Percentiles rank a stretch among this genome's conserved stretches.
phyloP scores from a whole-genome alignment of 1,140 invertebrate species.

The Zaprionus tsacasi region DNA sequence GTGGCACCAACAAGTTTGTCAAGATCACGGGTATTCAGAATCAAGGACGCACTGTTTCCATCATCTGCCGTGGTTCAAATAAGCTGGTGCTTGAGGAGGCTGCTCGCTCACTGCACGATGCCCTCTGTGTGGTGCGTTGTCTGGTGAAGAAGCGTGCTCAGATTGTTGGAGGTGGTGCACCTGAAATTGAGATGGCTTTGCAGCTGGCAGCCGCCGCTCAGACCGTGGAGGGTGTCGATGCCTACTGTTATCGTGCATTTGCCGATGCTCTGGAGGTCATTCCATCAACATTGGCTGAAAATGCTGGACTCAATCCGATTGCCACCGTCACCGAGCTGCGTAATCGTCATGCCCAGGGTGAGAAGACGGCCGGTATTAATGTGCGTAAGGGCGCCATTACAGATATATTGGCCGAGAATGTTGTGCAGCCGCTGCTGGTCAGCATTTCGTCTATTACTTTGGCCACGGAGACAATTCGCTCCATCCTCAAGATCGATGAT shows the following conservation, averaged over 20 bases:
- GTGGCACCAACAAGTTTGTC: conserved; percentile 96
- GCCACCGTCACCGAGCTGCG: conserved; percentile 98
- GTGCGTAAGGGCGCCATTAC: conserved; percentile 98
- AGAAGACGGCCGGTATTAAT: conserved; percentile 96
- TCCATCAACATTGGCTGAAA: conserved; percentile 99
- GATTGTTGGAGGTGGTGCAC: conserved; percentile 98
- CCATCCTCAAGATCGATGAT: conserved; percentile 99
- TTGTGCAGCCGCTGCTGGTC: conserved; percentile 98
- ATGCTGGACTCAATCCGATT: conserved; percentile 99
- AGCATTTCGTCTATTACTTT: conserved; percentile 96
- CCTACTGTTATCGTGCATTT: conserved; percentile 97
- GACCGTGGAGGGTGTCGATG: conserved; percentile 94
- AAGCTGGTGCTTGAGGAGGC: conserved; percentile 98
- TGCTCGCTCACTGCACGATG: conserved; percentile 98
- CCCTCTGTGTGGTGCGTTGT: conserved; percentile 98
- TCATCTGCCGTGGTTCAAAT: conserved; percentile 98
- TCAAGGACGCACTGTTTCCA: conserved; percentile 95
- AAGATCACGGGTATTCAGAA: conserved; percentile 97
- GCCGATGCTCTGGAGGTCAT: conserved; percentile 98
- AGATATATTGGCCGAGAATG: conserved; percentile 98
- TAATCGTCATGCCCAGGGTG: conserved; percentile 95
- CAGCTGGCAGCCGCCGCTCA: conserved; percentile 93
- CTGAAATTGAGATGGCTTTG: conserved; percentile 97
- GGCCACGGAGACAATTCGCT: conserved; percentile 98
- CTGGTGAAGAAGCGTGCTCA: conserved; percentile 96